phyloP scores from a whole-genome alignment of 2,113 vertebrate species.

The Nesospiza acunhae region DNA sequence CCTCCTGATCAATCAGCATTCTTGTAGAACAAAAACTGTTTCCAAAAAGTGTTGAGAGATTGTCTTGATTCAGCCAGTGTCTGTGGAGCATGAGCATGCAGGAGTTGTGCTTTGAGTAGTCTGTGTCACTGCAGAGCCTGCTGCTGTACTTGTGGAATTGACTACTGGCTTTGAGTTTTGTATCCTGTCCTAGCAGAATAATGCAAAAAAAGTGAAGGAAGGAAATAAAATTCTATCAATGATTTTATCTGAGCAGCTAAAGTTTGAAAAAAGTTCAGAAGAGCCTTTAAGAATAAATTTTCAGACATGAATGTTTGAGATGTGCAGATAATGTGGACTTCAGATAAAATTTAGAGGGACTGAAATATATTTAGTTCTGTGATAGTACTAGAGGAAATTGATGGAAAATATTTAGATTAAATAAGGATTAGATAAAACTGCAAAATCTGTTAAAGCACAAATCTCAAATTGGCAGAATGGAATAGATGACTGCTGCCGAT shows the following conservation, averaged over 20 bases:
- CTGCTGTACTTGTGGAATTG: not conserved
- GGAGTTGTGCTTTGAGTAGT: not conserved
- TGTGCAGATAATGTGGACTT: not conserved
- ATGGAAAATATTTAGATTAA: not conserved
- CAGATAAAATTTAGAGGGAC: not conserved
- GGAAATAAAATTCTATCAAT: not conserved
- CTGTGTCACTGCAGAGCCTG: not conserved
- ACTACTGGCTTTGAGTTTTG: not conserved
- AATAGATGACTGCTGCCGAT: not conserved
- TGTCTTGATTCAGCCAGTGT: not conserved
- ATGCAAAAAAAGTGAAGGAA: not conserved
- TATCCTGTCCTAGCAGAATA: not conserved
- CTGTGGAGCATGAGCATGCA: fast-evolving
- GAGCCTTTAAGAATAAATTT: not conserved
- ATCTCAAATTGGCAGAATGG: not conserved
- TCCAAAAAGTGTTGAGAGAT: not conserved
- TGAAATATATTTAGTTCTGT: not conserved
- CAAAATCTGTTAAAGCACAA: not conserved
- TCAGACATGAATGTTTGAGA: not conserved
- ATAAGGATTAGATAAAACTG: not conserved
- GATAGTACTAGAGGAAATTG: not conserved
- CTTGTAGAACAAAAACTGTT: not conserved
- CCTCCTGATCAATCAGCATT: not conserved
- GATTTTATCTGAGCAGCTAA: not conserved
- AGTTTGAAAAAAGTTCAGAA: not conserved